Conservation (phyloP, 2,888 invertebrate genomes). For the Stictocephala bisonia region DNA sequence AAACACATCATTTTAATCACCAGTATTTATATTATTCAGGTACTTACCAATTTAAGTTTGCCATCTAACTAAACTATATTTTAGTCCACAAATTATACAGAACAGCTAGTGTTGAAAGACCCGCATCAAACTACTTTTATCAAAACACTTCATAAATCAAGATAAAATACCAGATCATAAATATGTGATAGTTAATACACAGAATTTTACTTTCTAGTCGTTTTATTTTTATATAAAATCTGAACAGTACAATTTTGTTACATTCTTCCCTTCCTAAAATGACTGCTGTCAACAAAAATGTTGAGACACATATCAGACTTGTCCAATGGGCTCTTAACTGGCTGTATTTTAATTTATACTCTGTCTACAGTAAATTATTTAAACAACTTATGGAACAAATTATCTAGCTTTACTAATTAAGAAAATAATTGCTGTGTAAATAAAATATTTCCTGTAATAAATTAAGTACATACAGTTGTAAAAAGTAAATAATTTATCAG, state of each 20-base stretch:
- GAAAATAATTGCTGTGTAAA: neutral
- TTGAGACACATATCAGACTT: conserved; percentile 33
- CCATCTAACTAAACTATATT: too few relatives aligned
- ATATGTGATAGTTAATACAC: neutral
- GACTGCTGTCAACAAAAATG: conserved; percentile 5
- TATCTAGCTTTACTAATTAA: too few relatives aligned
- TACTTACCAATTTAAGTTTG: too few relatives aligned
- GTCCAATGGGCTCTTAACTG: conserved; percentile 21
- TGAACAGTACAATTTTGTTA: conserved; percentile 40
- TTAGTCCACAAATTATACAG: too few relatives aligned
- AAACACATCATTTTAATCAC: too few relatives aligned
- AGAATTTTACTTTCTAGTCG: neutral
- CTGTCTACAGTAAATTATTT: too few relatives aligned
- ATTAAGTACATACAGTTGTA: conserved; percentile 25
- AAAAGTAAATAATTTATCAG: too few relatives aligned
- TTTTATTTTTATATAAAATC: conserved; percentile 38
- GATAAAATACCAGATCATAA: neutral
- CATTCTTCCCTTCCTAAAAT: conserved; percentile 4
- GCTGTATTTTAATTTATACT: conserved; percentile 12
- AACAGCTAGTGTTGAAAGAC: too few relatives aligned
- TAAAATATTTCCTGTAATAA: conserved; percentile 9
- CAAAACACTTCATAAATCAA: neutral
- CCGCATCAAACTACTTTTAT: too few relatives aligned
- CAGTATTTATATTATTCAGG: too few relatives aligned
- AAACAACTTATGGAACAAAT: neutral